A percentile compares a stretch with the other conserved stretches of the same genome.
These are phyloP conservation scores for Nephotettix cincticeps DNA, from an alignment of 1,140 invertebrate genomes.

Conservation along the genomic window DNA sequence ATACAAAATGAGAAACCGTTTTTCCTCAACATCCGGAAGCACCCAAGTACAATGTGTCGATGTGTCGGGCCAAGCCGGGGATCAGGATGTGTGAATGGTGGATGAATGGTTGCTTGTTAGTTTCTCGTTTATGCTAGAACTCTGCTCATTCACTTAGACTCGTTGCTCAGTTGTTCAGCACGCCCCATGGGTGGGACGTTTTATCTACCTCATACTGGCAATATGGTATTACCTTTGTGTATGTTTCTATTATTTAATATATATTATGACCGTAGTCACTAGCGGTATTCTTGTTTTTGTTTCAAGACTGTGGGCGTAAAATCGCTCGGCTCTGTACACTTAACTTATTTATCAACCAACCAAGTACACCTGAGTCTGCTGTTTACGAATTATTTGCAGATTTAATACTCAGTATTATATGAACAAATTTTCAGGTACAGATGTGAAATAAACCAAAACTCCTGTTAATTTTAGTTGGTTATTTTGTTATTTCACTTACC, in stretches of 20 bases:
- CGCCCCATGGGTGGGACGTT: background rate
- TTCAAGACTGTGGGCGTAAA: background rate
- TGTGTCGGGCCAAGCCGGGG: too few species aligned
- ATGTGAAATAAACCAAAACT: conserved; percentile 21
- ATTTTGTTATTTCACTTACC: background rate
- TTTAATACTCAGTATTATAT: conserved; percentile 18
- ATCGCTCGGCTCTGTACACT: background rate
- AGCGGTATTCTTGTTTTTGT: background rate
- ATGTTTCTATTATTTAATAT: conserved; percentile 23
- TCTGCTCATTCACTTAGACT: conserved; percentile 8
- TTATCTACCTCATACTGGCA: conserved; percentile 21
- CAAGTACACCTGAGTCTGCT: background rate
- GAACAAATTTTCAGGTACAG: conserved; percentile 17
- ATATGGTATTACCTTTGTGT: conserved; percentile 22
- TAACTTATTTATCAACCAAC: background rate
- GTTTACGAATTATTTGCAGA: conserved; percentile 7
- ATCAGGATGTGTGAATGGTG: background rate
- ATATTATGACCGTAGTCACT: conserved; percentile 7
- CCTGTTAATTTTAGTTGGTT: background rate
- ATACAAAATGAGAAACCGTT: too few species aligned
- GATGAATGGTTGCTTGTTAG: conserved; percentile 10
- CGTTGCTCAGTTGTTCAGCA: conserved; percentile 11
- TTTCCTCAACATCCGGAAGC: too few species aligned
- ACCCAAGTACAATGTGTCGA: too few species aligned
- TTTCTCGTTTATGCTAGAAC: background rate